Percentiles rank a stretch among this genome's conserved stretches.
These are phyloP conservation scores for Brachionus koreanus DNA, from an alignment of 1,140 invertebrate genomes.

Conservation along the genomic window DNA sequence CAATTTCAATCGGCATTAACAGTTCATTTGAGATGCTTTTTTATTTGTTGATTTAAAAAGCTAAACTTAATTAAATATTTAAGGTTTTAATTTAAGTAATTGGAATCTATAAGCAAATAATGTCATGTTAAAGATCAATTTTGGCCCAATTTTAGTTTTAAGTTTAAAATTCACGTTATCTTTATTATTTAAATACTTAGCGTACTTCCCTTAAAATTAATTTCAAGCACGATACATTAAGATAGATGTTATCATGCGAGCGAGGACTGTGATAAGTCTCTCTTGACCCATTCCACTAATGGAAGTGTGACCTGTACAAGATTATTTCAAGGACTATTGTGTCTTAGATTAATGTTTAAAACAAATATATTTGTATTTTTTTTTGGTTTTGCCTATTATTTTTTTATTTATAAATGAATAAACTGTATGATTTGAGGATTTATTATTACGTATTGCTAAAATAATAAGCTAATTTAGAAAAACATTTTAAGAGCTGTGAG, in stretches of 20 bases:
- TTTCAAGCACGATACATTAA: neutral
- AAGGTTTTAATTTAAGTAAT: neutral
- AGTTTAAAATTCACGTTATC: neutral
- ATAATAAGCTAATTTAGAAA: neutral
- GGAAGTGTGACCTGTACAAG: neutral
- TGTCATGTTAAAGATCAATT: conserved; percentile 27
- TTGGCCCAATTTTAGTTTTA: neutral
- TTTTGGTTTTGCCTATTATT: neutral
- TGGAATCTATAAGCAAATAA: conserved; percentile 3
- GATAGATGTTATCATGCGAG: neutral
- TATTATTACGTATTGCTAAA: neutral
- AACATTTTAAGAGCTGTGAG: neutral
- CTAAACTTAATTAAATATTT: conserved; percentile 21
- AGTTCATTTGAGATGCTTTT: neutral
- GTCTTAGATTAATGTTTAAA: neutral
- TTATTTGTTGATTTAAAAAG: conserved; percentile 6
- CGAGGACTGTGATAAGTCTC: neutral
- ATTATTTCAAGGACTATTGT: neutral
- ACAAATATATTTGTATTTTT: neutral
- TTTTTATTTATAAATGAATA: neutral
- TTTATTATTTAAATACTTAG: neutral
- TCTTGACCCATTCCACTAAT: neutral
- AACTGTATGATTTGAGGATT: neutral
- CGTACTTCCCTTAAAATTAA: neutral
- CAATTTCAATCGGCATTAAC: neutral